phyloP scores from a whole-genome alignment of 1,140 invertebrate genomes.

The Maniola jurtina region DNA sequence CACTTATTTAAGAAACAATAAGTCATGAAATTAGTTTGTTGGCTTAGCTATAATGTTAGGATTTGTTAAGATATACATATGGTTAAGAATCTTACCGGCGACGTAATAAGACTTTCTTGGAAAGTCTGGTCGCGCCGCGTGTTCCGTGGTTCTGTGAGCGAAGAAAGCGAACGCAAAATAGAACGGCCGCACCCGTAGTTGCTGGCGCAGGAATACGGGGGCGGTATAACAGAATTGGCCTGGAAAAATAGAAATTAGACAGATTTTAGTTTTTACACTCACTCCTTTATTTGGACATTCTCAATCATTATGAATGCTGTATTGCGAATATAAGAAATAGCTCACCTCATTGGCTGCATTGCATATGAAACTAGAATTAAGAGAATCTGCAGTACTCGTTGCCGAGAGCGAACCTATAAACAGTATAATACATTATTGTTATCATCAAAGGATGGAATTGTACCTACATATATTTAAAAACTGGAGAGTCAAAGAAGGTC shows the following conservation, averaged over 20 bases:
- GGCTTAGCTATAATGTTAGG: not conserved
- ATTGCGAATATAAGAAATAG: constrained; percentile 2
- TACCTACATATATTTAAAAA: too few relatives aligned
- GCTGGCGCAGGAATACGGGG: constrained; percentile 88
- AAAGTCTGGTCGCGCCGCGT: constrained; percentile 39
- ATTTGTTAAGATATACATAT: constrained; percentile 21
- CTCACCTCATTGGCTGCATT: constrained; percentile 86
- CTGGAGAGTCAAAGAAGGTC: too few relatives aligned
- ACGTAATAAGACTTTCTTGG: constrained; percentile 58
- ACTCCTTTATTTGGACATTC: too few relatives aligned
- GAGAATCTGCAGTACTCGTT: constrained; percentile 88
- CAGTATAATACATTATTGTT: constrained; percentile 2
- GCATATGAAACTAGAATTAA: constrained; percentile 90
- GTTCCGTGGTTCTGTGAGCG: constrained; percentile 53
- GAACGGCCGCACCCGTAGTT: constrained; percentile 78
- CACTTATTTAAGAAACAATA: too few relatives aligned
- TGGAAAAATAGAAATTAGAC: constrained; percentile 32
- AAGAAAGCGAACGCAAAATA: constrained; percentile 65
- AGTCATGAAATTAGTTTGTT: too few relatives aligned
- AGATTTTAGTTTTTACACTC: too few relatives aligned
- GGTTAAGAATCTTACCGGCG: constrained; percentile 42
- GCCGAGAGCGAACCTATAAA: constrained; percentile 85
- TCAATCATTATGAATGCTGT: too few relatives aligned
- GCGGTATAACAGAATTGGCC: constrained; percentile 88
- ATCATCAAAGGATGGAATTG: too few relatives aligned